Evolutionary conservation across 2,888 invertebrate genomes (phyloP), one percentile per base, ranked within the genome.

Genomic region (Pediacus dermestoides): DNA sequence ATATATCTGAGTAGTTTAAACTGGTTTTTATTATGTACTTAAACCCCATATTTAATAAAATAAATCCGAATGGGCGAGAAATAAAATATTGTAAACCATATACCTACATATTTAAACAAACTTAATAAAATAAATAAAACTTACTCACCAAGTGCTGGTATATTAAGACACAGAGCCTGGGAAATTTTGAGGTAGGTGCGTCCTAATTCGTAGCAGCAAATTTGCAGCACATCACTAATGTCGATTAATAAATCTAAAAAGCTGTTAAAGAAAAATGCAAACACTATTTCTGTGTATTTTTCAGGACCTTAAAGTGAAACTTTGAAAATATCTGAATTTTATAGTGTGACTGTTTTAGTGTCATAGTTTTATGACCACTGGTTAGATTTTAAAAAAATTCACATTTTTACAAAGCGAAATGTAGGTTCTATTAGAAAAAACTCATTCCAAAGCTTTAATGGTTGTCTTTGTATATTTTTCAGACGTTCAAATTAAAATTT

Each of bases 191-290:
- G 77, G 65, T 95, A 95, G 0, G 94, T 93, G 39, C 91, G 80
- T 33, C 97, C 97, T 21, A 99, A 73, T 69, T 91, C 91, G 67
- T 92, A 96, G 37, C 97, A 94, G 72, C 94, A 94, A 54, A 95
- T 91, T 75, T 95, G 87, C 16, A 94, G 79, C n/a, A 93, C 85
- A 73, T 97, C 97, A 71, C 95, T 95, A 49, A 97, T 93, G 67
- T 99, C 97, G 60, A 99, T 88, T 34, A 97, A 74, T 67, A 97
- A 79, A 80, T 95, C 88, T 90, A 65, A 42, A 56, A 55, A 18
- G n/a, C n/a, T n/a, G n/a, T n/a, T n/a, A n/a, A n/a, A n/a, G n/a
- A n/a, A n/a, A n/a, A n/a, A n/a, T n/a, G n/a, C n/a, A n/a, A n/a
- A n/a, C n/a, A n/a, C n/a, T n/a, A n/a, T n/a, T n/a, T n/a, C n/a